Conservation (phyloP, 2,888 invertebrate species). For the Epirrita christyi region DNA sequence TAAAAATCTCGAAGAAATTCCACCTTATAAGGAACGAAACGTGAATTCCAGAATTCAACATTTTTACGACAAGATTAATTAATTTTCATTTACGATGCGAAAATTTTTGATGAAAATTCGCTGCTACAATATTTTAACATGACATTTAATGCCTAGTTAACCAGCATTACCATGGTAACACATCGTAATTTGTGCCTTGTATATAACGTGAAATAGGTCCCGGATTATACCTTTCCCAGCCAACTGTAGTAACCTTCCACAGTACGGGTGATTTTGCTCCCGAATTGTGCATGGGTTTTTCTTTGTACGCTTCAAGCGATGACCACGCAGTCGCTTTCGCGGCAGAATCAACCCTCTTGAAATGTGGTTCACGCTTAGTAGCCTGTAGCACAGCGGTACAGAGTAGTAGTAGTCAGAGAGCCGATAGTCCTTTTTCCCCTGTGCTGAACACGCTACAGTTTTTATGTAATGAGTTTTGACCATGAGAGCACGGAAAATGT, state of each 20-base stretch:
- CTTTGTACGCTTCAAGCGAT: constrained; percentile 56
- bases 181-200: no score
- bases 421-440: constrained; percentile 20
- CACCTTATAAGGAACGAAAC: no score
- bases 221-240: constrained; percentile 13
- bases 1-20: no score
- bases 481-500: background rate
- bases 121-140: no score
- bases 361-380: constrained; percentile 63
- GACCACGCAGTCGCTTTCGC: constrained; percentile 60
- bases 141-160: no score
- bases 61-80: no score
- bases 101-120: no score
- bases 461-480: background rate
- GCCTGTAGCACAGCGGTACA: constrained; percentile 29
- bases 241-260: constrained; percentile 53
- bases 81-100: no score
- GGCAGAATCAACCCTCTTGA: constrained; percentile 83
- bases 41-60: no score
- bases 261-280: constrained; percentile 67
- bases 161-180: no score
- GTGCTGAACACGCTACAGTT: background rate
- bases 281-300: constrained; percentile 78
- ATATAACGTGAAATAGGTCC: background rate
- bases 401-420: constrained; percentile 23